A percentile compares a stretch with the other conserved stretches of the same genome.
Conservation (phyloP, 2,797 vertebrate genomes). For the Dipus sagitta region DNA sequence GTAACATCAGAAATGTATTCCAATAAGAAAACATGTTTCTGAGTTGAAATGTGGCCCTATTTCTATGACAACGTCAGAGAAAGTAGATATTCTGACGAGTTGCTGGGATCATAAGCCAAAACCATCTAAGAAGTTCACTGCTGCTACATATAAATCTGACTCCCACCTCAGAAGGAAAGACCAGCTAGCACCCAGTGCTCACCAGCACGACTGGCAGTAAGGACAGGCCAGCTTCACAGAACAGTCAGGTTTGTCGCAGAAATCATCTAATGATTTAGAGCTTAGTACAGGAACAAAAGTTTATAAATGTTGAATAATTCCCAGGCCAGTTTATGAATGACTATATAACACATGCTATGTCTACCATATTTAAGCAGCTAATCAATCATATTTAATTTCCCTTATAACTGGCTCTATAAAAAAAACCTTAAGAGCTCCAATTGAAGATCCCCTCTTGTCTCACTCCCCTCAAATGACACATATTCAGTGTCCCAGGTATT, state of each 20-base stretch:
- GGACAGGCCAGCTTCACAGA: not conserved
- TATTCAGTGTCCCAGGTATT: not conserved
- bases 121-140: constrained; percentile 16
- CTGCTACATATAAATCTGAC: not conserved
- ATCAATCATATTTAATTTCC: constrained; percentile 40
- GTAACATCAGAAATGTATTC: constrained; percentile 16
- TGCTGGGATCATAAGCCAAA: constrained; percentile 44
- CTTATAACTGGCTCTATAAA: constrained; percentile 18
- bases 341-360: not conserved
- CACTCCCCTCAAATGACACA: not conserved
- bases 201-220: not conserved
- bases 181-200: not conserved
- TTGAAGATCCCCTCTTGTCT: not conserved
- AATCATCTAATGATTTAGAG: constrained; percentile 6
- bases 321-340: constrained; percentile 32
- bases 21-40: constrained; percentile 5
- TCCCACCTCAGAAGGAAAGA: not conserved
- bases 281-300: not conserved
- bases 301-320: constrained; percentile 26
- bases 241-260: not conserved
- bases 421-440: constrained; percentile 32
- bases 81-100: constrained; percentile 30
- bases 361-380: constrained; percentile 41
- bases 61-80: constrained; percentile 35
- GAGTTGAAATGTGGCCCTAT: constrained; percentile 36